Conservation (phyloP, 2,113 vertebrate genomes). For the Perognathus longimembris region DNA sequence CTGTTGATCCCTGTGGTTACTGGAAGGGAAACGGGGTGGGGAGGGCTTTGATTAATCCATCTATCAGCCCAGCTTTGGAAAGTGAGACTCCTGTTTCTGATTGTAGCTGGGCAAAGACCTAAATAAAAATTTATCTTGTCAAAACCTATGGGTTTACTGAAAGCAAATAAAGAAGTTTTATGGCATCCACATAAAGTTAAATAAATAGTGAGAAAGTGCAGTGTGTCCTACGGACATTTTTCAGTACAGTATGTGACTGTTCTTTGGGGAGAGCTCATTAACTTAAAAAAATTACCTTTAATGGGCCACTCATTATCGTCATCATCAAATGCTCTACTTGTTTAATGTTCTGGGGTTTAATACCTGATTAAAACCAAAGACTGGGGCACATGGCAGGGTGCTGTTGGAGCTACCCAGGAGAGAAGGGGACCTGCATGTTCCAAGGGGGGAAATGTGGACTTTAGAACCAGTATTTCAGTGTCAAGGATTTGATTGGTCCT, state of each 20-base stretch:
- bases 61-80: constrained; percentile 82
- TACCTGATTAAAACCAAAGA: constrained; percentile 82
- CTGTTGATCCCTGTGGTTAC: constrained; percentile 79
- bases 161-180: constrained; percentile 87
- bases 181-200: constrained; percentile 84
- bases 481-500: neutral
- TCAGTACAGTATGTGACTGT: constrained; percentile 79
- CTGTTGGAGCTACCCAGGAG: constrained; percentile 70
- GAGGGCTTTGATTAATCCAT: constrained; percentile 85
- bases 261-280: constrained; percentile 85
- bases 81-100: constrained; percentile 81
- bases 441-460: constrained; percentile 57
- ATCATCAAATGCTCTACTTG: constrained; percentile 83
- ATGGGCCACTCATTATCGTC: constrained; percentile 84
- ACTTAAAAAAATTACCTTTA: constrained; percentile 86
- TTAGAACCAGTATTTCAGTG: neutral
- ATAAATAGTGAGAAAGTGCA: constrained; percentile 85
- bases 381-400: constrained; percentile 70
- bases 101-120: constrained; percentile 77
- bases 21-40: constrained; percentile 79
- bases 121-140: constrained; percentile 84
- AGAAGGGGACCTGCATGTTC: constrained; percentile 64
- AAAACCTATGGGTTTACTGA: constrained; percentile 86
- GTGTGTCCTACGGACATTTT: constrained; percentile 83
- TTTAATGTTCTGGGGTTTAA: constrained; percentile 75